A percentile compares a stretch with the other conserved stretches of the same genome.
Conservation (phyloP, 92 coral and sea anemone species). For the Epizoanthus rinbou region DNA sequence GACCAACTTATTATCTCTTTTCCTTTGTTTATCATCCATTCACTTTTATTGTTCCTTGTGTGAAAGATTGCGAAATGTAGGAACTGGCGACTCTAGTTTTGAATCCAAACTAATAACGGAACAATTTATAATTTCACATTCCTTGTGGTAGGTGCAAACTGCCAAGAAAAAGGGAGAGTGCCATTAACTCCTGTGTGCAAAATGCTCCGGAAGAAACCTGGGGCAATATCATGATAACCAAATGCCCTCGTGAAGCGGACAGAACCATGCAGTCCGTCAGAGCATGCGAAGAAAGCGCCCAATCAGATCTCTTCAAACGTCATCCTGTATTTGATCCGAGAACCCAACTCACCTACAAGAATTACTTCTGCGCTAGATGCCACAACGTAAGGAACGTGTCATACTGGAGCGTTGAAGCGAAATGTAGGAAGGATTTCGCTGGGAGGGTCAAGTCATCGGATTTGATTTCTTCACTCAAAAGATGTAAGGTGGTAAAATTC, state of each 20-base stretch:
- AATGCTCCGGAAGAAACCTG: no score
- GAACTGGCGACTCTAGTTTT: no score
- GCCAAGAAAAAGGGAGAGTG: no score
- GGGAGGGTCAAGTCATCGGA: not conserved
- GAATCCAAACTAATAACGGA: no score
- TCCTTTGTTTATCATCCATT: no score
- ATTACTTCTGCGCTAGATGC: conserved; percentile 30
- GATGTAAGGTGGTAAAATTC: not conserved
- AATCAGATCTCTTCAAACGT: not conserved
- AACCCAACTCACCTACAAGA: conserved; percentile 6
- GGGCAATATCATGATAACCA: not conserved
- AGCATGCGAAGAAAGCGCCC: not conserved
- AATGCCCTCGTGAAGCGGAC: not conserved
- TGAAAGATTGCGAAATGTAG: no score
- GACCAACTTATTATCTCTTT: no score
- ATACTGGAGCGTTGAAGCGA: conserved; percentile 22
- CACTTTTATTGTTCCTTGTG: no score
- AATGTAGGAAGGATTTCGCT: not conserved
- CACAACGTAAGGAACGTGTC: not conserved
- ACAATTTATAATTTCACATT: no score
- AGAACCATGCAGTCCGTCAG: not conserved
- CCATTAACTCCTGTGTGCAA: no score
- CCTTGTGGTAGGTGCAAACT: no score
- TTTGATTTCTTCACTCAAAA: not conserved
- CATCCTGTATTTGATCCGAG: conserved; percentile 28